Base-by-base conservation (phyloP, 2,113 vertebrate species). In the Lucifuga dentata region DNA sequence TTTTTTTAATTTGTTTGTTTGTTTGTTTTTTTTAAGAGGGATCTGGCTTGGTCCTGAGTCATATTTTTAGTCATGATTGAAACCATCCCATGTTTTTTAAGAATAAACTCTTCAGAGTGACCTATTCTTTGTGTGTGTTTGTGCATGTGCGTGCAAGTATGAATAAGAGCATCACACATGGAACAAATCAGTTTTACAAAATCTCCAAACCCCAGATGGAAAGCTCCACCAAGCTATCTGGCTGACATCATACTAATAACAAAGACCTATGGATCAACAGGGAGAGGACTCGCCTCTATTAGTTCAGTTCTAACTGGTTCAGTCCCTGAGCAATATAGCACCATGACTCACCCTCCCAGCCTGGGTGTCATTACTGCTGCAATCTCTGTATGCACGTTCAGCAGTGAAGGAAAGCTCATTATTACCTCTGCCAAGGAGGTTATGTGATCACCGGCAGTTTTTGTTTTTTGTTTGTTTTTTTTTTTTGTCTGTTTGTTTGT, bases 181-280 rank as follows among this genome's bases (percentile, higher is more conserved):
- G 81, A 85, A 74, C 6, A 3, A 73, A 83, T 91, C 76, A 78
- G 26, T 58, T 26, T 0, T 16, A 43, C 44, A 55, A 41, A 82
- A 61, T 64, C 55, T 53, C 60, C 38, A 53, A 65, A 23, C 48
- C 50, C 35, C 12, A 5, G 8, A 20, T 36, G 15, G 57, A 58
- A 44, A 29, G 51, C 71, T 64, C 51, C 23, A 20, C 64, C 40
- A 20, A 61, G 72, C 70, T 26, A 58, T 73, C 77, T 55, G 58
- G 23, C 58, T 90, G 86, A 91, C 80, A 78, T 87, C 86, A 85
- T 73, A 48, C 61, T 57, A 61, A 83, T 80, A 81, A 81, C 76
- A 61, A 75, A 79, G 56, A 76, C 40, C 65, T 45, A 43, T 49
- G 52, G 80, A 72, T 78, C 73, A 82, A 32, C 76, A 33, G 81